Percentiles rank a stretch among this genome's conserved stretches.
Evolutionary conservation across 2,113 vertebrate species (phyloP).

Genomic region (Calypte anna): DNA sequence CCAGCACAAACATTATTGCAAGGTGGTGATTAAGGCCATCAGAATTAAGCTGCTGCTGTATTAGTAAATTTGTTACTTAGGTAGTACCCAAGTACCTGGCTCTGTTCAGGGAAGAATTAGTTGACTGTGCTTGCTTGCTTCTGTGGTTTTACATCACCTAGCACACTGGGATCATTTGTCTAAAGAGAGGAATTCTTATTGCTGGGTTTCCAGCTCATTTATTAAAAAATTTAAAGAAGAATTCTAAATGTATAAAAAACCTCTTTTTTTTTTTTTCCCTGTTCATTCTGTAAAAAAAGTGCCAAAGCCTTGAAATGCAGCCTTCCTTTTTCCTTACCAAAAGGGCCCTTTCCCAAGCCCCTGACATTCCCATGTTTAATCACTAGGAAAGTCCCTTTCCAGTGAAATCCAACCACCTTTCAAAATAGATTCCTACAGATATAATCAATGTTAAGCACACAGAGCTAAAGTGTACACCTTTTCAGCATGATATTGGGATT

Average conservation of each 20-base stretch:
- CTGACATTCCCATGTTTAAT: background rate
- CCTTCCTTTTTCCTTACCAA: background rate
- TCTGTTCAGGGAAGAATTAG: background rate
- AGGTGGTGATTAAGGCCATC: background rate
- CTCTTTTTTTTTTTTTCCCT: background rate
- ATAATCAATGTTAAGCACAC: background rate
- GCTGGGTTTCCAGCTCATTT: background rate
- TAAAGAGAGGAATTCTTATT: background rate
- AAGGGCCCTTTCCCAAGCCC: background rate
- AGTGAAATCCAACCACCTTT: background rate
- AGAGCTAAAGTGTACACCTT: background rate
- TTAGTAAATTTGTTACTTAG: background rate
- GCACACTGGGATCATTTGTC: background rate
- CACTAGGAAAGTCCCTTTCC: background rate
- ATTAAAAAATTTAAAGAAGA: background rate
- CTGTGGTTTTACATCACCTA: background rate
- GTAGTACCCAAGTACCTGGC: background rate
- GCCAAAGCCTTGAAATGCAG: background rate
- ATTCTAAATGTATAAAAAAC: background rate
- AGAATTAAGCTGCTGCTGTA: slow-evolving; percentile 8
- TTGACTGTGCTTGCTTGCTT: background rate
- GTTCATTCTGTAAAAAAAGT: background rate
- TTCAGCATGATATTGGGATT: background rate
- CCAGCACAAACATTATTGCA: background rate
- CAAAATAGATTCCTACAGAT: background rate